phyloP scores from a whole-genome alignment of 2,888 invertebrate genomes.

The Dryobotodes eremita region DNA sequence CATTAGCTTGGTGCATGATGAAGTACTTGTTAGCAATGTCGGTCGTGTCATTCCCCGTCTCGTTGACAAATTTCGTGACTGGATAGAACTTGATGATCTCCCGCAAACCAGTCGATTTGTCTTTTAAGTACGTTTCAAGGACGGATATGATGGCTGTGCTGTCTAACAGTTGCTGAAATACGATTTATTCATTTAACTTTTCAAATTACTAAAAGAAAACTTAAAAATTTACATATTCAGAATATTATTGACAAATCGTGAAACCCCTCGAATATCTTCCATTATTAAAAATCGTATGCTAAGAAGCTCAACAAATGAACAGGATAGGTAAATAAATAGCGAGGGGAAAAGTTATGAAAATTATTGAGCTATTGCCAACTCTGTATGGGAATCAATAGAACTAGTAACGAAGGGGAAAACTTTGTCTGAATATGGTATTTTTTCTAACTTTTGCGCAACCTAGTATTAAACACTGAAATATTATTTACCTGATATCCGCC shows the following conservation, averaged over 20 bases:
- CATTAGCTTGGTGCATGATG: constrained; percentile 93
- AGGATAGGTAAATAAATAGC: neutral
- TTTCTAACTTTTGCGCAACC: neutral
- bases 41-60: constrained; percentile 92
- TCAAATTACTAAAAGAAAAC: neutral
- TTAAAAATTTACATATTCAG: neutral
- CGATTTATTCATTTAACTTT: constrained; percentile 5
- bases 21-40: constrained; percentile 97
- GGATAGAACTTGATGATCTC: constrained; percentile 96
- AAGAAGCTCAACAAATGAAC: neutral
- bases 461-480: neutral
- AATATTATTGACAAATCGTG: no score
- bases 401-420: neutral
- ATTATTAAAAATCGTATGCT: neutral
- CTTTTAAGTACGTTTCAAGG: constrained; percentile 94
- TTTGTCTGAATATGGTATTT: neutral
- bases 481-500: constrained; percentile 92
- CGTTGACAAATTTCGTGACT: constrained; percentile 92
- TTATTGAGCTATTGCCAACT: neutral
- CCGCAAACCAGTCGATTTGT: constrained; percentile 90
- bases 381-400: neutral
- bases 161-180: constrained; percentile 95
- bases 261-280: no score
- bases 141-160: constrained; percentile 98
- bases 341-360: neutral